Evolutionary conservation across 2,888 invertebrate genomes (phyloP).

Genomic region (Andrena marginata): DNA sequence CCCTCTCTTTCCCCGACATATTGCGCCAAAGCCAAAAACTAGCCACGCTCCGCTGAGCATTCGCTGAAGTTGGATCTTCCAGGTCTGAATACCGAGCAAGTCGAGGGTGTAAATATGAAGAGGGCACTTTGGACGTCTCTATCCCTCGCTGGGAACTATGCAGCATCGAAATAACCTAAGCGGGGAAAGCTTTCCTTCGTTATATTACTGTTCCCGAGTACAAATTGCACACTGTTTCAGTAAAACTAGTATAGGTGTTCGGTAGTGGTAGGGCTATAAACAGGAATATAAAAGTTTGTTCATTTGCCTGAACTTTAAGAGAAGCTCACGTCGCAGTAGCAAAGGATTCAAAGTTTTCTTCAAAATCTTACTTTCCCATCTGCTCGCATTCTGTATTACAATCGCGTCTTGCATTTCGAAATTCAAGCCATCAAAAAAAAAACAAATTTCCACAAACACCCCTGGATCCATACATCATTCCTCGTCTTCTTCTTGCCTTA

Average conservation of each 20-base stretch:
- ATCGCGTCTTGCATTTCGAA: too few relatives aligned
- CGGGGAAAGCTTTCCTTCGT: too few relatives aligned
- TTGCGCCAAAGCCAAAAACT: constrained; percentile 82
- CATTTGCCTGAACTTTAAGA: too few relatives aligned
- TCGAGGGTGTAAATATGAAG: constrained; percentile 41
- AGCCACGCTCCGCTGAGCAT: constrained; percentile 76
- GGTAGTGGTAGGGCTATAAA: too few relatives aligned
- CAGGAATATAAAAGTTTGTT: too few relatives aligned
- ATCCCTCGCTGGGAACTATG: neutral
- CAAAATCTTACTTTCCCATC: too few relatives aligned
- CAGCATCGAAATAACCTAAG: neutral
- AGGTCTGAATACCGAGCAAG: constrained; percentile 33
- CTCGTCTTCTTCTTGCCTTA: neutral
- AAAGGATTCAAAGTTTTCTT: too few relatives aligned
- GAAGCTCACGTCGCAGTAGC: too few relatives aligned
- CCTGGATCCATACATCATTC: neutral
- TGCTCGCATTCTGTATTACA: too few relatives aligned
- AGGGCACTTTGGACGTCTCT: constrained; percentile 4
- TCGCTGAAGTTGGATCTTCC: constrained; percentile 51
- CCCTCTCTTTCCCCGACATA: constrained; percentile 72
- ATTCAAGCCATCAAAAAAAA: neutral
- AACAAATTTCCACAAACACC: neutral
- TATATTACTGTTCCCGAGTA: too few relatives aligned
- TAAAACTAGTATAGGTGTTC: too few relatives aligned
- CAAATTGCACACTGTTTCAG: too few relatives aligned